phyloP scores from a whole-genome alignment of 2,113 vertebrate species.

The Platysteira castanea region DNA sequence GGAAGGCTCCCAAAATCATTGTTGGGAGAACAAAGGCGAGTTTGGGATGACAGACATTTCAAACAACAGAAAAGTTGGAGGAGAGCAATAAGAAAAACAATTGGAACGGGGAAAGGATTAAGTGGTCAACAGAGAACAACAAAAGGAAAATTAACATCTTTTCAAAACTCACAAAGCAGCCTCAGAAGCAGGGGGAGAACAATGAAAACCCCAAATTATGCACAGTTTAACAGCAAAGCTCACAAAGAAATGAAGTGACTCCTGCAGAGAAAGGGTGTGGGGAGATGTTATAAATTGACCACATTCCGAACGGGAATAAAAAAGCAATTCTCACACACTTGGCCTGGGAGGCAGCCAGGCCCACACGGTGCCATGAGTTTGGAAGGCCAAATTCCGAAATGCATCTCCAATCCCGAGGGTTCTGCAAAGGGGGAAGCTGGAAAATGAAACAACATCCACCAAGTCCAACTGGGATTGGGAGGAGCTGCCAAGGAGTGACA shows the following conservation, averaged over 20 bases:
- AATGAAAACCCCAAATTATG: conserved; percentile 55
- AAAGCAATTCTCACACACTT: background rate
- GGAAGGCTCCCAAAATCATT: conserved; percentile 47
- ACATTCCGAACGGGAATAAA: conserved; percentile 28
- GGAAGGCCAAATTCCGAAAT: background rate
- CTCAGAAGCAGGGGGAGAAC: conserved; percentile 27
- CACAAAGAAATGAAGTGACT: conserved; percentile 40
- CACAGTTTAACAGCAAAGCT: conserved; percentile 45
- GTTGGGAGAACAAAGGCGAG: conserved; percentile 52
- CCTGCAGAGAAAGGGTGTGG: conserved; percentile 61
- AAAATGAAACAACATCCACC: background rate
- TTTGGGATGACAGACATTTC: conserved; percentile 50
- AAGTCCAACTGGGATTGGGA: background rate
- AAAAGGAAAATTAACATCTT: conserved; percentile 63
- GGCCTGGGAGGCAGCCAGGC: conserved; percentile 31
- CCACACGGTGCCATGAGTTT: background rate
- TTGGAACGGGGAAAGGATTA: conserved; percentile 57
- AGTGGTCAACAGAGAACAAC: conserved; percentile 55
- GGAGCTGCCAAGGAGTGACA: background rate
- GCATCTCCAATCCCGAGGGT: background rate
- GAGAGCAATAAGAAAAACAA: conserved; percentile 47
- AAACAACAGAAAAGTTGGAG: conserved; percentile 42
- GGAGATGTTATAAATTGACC: conserved; percentile 35
- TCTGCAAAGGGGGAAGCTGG: background rate
- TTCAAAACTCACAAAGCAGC: conserved; percentile 53